Percentiles rank a stretch among this genome's conserved stretches.
Conservation (phyloP, 64 coral and sea anemone genomes). For the Catalaphyllia jardinei region DNA sequence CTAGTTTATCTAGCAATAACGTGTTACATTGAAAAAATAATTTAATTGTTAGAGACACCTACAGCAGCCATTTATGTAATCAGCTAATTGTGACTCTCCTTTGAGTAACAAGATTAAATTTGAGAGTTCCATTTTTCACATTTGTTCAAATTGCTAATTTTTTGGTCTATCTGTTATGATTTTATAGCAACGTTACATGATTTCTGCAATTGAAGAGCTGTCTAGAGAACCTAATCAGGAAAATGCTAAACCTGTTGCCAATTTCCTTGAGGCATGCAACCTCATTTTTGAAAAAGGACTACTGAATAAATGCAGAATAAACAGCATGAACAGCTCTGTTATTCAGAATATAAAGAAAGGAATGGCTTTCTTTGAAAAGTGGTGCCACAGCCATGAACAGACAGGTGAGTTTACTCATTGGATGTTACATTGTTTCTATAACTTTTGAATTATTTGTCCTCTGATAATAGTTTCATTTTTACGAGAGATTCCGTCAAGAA, state of each 20-base stretch:
- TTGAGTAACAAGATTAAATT: too few relatives aligned
- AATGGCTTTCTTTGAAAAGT: conserved; percentile 25
- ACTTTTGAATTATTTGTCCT: too few relatives aligned
- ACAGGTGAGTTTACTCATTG: too few relatives aligned
- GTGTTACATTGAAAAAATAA: not conserved
- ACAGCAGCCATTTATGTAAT: too few relatives aligned
- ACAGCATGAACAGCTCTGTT: conserved; percentile 5
- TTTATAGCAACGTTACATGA: conserved; percentile 21
- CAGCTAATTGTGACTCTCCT: too few relatives aligned
- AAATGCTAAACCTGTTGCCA: not conserved
- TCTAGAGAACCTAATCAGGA: conserved; percentile 10
- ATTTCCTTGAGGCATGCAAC: conserved; percentile 26
- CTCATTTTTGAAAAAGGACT: conserved; percentile 50
- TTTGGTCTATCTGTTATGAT: not conserved
- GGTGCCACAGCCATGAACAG: not conserved
- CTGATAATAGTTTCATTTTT: too few relatives aligned
- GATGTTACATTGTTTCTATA: too few relatives aligned
- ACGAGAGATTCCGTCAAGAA: too few relatives aligned
- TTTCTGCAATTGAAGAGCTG: conserved; percentile 1
- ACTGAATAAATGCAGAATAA: not conserved
- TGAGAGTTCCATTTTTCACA: too few relatives aligned
- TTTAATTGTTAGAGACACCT: not conserved
- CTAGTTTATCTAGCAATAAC: not conserved
- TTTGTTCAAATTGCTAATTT: not conserved
- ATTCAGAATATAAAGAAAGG: conserved; percentile 44